These are phyloP conservation scores for Trichomycterus rosablanca DNA, from an alignment of 2,113 vertebrate genomes.

Conservation along the genomic window DNA sequence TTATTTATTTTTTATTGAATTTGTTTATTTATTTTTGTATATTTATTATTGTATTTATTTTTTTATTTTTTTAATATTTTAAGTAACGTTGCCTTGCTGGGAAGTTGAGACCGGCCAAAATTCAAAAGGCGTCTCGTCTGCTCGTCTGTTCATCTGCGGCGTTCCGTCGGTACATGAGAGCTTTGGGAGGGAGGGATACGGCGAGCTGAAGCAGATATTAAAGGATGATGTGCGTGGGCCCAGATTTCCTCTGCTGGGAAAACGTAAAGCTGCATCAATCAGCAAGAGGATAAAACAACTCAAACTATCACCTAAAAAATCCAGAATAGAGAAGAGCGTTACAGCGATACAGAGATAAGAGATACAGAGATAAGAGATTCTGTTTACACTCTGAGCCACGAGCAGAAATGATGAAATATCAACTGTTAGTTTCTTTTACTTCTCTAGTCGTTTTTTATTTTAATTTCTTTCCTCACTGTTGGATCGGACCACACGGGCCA, in stretches of 20 bases:
- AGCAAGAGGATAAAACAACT: constrained; percentile 60
- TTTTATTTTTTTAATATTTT: too few species aligned
- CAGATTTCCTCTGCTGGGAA: constrained; percentile 54
- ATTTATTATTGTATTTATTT: too few species aligned
- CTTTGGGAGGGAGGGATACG: constrained; percentile 15
- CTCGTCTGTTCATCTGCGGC: too few species aligned
- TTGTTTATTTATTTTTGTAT: too few species aligned
- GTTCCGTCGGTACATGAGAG: too few species aligned
- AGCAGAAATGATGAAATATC: constrained; percentile 60
- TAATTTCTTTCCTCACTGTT: not conserved
- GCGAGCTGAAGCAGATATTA: constrained; percentile 62
- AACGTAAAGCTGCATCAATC: constrained; percentile 64
- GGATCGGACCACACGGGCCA: too few species aligned
- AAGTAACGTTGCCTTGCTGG: too few species aligned
- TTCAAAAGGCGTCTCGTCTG: too few species aligned
- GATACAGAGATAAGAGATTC: constrained; percentile 67
- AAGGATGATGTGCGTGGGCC: constrained; percentile 69
- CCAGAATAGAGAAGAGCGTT: constrained; percentile 19
- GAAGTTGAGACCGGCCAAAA: too few species aligned
- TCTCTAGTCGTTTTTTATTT: constrained; percentile 18
- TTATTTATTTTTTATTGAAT: too few species aligned
- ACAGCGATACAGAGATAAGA: not conserved
- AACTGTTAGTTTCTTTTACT: constrained; percentile 59
- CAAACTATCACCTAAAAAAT: too few species aligned
- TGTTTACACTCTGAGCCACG: constrained; percentile 62